Evolutionary conservation across 2,888 invertebrate genomes (phyloP).

Genomic region (Nomada lathburiana): DNA sequence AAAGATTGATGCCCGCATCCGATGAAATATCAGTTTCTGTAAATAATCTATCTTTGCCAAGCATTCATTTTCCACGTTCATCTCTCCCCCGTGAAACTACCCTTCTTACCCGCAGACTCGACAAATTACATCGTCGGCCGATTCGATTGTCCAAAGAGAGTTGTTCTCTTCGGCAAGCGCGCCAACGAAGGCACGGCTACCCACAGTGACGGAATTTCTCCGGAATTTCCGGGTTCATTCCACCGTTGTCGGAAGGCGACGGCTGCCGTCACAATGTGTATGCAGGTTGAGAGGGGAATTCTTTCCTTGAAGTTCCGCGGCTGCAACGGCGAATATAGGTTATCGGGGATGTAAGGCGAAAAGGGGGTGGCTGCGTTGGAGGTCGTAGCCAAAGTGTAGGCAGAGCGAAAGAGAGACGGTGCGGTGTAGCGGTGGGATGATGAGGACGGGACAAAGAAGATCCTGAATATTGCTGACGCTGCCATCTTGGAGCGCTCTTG

Average conservation of each 20-base stretch:
- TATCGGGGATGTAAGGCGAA: constrained; percentile 70
- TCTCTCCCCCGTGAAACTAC: neutral
- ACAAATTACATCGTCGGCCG: constrained; percentile 4
- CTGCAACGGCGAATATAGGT: constrained; percentile 70
- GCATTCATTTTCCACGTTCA: neutral
- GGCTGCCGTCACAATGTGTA: constrained; percentile 9
- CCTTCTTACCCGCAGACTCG: neutral
- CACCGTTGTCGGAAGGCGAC: constrained; percentile 31
- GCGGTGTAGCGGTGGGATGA: constrained; percentile 42
- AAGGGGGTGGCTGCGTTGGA: constrained; percentile 54
- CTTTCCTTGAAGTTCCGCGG: constrained; percentile 49
- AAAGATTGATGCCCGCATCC: too few relatives aligned
- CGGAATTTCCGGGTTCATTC: constrained; percentile 27
- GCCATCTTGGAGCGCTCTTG: constrained; percentile 76
- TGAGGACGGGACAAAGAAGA: constrained; percentile 63
- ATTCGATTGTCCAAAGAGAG: constrained; percentile 19
- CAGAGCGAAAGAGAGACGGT: constrained; percentile 46
- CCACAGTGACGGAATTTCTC: neutral
- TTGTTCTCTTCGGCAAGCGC: neutral
- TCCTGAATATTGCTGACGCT: constrained; percentile 81
- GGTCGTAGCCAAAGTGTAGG: constrained; percentile 57
- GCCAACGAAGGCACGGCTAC: neutral
- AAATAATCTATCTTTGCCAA: neutral
- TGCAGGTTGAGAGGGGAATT: constrained; percentile 51
- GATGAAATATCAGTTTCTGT: too few relatives aligned